A percentile compares a stretch with the other conserved stretches of the same genome.
Evolutionary conservation across 2,113 vertebrate species (phyloP).

Genomic region (Hippocampus abdominalis): DNA sequence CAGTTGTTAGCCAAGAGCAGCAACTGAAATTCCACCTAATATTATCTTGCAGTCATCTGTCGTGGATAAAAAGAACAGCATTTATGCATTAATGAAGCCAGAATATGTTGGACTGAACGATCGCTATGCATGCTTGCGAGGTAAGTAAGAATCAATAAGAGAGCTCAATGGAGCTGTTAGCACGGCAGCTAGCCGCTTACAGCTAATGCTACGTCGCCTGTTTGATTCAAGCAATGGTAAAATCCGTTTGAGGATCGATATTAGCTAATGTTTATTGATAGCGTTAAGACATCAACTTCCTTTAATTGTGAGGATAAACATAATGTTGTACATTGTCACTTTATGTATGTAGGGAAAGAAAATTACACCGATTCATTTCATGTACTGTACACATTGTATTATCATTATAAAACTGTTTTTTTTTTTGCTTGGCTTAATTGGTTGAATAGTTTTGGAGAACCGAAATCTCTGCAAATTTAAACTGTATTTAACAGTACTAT

Average conservation of each 20-base stretch:
- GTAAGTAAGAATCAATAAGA: conserved; percentile 51
- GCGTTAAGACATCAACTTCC: background rate
- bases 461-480: background rate
- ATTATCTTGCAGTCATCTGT: background rate
- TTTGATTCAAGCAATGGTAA: background rate
- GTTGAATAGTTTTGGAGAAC: background rate
- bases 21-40: conserved; percentile 7
- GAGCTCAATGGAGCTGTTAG: conserved; percentile 17
- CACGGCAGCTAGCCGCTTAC: conserved; percentile 23
- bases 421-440: background rate
- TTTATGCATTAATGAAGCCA: background rate
- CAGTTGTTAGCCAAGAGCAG: conserved; percentile 18
- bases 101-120: conserved; percentile 11
- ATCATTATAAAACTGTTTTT: background rate
- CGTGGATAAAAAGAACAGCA: background rate
- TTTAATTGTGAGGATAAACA: background rate
- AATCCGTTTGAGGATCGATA: background rate
- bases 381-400: background rate
- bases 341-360: background rate
- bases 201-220: conserved; percentile 34
- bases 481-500: background rate
- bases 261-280: background rate
- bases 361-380: background rate
- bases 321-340: background rate
- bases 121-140: conserved; percentile 43